Base-by-base conservation (phyloP, 1,140 invertebrate species). In the Lethocerus indicus region DNA sequence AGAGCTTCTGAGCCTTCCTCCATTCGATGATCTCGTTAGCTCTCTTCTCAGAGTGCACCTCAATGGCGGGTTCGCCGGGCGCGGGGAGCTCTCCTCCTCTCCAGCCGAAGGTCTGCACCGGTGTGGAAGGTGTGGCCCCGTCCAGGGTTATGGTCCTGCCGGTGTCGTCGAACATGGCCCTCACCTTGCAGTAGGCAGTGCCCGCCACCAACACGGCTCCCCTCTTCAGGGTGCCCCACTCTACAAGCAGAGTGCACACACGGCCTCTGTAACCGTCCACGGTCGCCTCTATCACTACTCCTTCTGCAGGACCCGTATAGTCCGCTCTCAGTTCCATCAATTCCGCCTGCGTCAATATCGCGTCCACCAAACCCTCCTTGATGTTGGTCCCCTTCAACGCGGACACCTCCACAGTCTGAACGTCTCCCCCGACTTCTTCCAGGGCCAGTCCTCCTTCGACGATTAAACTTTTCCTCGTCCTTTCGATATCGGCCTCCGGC, bases 61-160 rank as follows among this genome's bases (percentile, higher is more conserved):
- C 79, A 6, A 93, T 62, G 35, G 95, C 76, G 50, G 78, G 66
- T 57, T 94, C 88, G 0, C 94, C 94, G 40, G 89, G 85, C 16
- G 74, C 61, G 0, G 94, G 94, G 49, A 96, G 63, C 29, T 83
- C 78, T n/a, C n/a, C n/a, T 5, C 26, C 12, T 54, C 75, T 73
- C 91, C 91, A 96, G 14, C 91, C 91, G 29, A 87, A 73, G 23
- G 97, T 76, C 64, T 91, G 81, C 3, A 87, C 87, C 1, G 93
- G 86, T 4, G 79, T 80, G 0, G 85, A 76, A 0, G 92, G 87
- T 9, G 71, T 66, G 0, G 84, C 90, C n/a, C n/a, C n/a, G n/a
- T n/a, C n/a, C 59, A 77, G 63, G 6, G 69, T 61, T 9, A 97
- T 44, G 0, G 71, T 57, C 25, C 71, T 63, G 0, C 86, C 86